Base-by-base conservation (phyloP, 2,888 invertebrate species). In the Cinara cedri region DNA sequence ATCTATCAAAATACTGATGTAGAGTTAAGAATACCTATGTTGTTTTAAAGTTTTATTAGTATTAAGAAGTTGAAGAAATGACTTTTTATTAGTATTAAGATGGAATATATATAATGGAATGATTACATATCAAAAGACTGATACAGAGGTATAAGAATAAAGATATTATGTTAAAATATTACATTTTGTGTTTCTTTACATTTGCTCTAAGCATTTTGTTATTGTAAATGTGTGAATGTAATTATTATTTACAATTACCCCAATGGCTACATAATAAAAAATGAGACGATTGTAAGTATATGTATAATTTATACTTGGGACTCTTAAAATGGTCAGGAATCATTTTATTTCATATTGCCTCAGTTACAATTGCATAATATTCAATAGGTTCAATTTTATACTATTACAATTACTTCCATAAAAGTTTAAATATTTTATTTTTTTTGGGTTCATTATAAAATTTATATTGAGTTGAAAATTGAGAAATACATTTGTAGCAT, bases 161-260 rank as follows among this genome's bases (percentile, higher is more conserved):
- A 72, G 72, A 72, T 44, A 72, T 24, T 3, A 57, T 72, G 46
- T 24, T 57, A 72, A 72, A 72, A 72, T 72, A 72, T 72, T 72
- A 54, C 0, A 57, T 57, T 72, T 72, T 72, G 19, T 57, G 57
- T 72, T 72, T 72, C 42, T 72, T 72, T 72, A 72, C 72, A 44
- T 72, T 72, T 72, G 54, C 72, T 46, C 57, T 57, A 21, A n/a
- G 72, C 34, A 72, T 57, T 54, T 57, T 57, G 44, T 44, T 34
- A 57, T 72, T 72, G 3, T 57, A 57, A 72, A 72, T 72, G 57
- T 34, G n/a, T 26, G 44, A 57, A 16, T 11, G 46, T 57, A 72
- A 34, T 55, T 57, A 57, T 72, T 57, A 72, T 72, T 72, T 57
- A 72, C 57, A 57, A 71, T 71, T 71, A 3, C 70, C 70, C 42